phyloP scores from a whole-genome alignment of 2,797 vertebrate genomes.

The Emydoidea blandingii region DNA sequence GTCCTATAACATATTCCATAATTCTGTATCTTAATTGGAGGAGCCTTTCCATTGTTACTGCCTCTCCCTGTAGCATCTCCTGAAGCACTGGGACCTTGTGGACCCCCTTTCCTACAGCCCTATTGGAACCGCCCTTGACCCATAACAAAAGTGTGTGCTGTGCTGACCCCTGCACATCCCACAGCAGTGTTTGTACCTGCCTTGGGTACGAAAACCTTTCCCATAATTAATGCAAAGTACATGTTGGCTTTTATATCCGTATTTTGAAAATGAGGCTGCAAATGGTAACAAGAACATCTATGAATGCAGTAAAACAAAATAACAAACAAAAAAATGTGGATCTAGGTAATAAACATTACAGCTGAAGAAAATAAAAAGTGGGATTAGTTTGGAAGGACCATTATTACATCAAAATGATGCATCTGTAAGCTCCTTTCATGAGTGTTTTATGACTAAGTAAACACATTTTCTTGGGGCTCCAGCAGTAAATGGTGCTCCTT shows the following conservation, averaged over 20 bases:
- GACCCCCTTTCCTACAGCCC: background rate
- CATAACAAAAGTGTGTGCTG: background rate
- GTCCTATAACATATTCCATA: background rate
- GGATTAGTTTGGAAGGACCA: conserved; percentile 81
- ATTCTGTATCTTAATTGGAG: background rate
- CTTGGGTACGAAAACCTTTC: background rate
- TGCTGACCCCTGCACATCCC: background rate
- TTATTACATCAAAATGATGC: conserved; percentile 83
- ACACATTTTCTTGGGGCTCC: conserved; percentile 79
- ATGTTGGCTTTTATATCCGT: background rate
- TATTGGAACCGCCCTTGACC: background rate
- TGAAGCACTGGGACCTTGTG: background rate
- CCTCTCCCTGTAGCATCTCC: background rate
- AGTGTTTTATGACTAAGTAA: conserved; percentile 83
- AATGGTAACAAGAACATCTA: conserved; percentile 52
- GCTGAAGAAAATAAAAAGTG: conserved; percentile 73
- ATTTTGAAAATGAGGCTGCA: background rate
- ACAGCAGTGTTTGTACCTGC: background rate
- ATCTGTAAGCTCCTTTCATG: conserved; percentile 80
- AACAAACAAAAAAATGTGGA: conserved; percentile 60
- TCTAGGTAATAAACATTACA: conserved; percentile 78
- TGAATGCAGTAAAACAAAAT: conserved; percentile 13
- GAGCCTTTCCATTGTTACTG: background rate
- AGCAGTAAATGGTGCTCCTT: conserved; percentile 83
- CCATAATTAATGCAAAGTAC: background rate